Evolutionary conservation across 2,888 invertebrate species (phyloP).

Genomic region (Amiota communis): DNA sequence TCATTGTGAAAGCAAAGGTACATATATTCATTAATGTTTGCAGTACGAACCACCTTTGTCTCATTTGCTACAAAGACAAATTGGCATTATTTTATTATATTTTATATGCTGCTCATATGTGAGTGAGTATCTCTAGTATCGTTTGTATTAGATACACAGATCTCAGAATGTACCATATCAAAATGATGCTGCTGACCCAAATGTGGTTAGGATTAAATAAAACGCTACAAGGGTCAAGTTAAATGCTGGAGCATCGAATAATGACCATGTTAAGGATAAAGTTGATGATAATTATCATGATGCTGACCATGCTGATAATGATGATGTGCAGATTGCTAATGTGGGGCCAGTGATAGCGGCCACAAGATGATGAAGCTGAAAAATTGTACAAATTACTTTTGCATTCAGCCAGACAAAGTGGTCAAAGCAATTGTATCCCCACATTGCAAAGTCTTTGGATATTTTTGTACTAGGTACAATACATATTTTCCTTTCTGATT

Average conservation of each 20-base stretch:
- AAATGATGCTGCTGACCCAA: slow-evolving; percentile 30
- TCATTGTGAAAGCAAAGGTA: slow-evolving; percentile 1
- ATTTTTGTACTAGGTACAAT: too few relatives aligned
- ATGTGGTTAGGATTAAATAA: slow-evolving; percentile 57
- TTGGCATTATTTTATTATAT: background rate
- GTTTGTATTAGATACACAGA: too few relatives aligned
- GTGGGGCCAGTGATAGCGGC: slow-evolving; percentile 34
- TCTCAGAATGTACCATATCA: too few relatives aligned
- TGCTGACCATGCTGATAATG: slow-evolving; percentile 48
- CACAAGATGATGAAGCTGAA: slow-evolving; percentile 64
- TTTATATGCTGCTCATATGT: background rate
- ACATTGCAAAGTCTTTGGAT: too few relatives aligned
- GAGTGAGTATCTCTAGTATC: background rate
- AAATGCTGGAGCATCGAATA: slow-evolving; percentile 43
- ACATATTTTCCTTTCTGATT: slow-evolving; percentile 38
- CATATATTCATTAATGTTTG: background rate
- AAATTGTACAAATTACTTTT: slow-evolving; percentile 64
- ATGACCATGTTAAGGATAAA: slow-evolving; percentile 61
- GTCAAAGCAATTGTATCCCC: slow-evolving; percentile 14
- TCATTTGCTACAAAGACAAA: slow-evolving; percentile 7
- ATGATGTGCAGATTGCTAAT: slow-evolving; percentile 24
- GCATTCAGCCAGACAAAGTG: slow-evolving; percentile 34
- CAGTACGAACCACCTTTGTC: background rate
- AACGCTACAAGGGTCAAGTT: slow-evolving; percentile 20
- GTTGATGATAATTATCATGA: slow-evolving; percentile 47